phyloP scores from a whole-genome alignment of 1,140 invertebrate species.

The Cardiocondyla obscurior region DNA sequence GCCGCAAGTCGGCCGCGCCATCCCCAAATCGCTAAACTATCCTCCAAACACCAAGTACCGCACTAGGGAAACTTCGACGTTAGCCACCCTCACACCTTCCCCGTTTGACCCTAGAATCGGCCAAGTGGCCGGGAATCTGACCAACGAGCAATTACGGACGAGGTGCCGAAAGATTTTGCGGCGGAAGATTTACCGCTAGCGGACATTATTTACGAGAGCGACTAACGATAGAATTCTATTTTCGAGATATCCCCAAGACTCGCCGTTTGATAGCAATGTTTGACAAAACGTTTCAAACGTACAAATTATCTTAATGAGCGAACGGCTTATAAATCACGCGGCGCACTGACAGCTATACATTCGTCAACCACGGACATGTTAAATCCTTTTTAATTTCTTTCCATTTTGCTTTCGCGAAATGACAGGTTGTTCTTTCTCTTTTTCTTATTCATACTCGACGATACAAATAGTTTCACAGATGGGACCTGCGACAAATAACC shows the following conservation, averaged over 20 bases:
- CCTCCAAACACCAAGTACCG: conserved; percentile 78
- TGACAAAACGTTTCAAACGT: conserved; percentile 50
- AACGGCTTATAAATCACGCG: conserved; percentile 38
- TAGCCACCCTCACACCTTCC: conserved; percentile 65
- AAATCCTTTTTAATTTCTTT: conserved; percentile 37
- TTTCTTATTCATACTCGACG: conserved; percentile 31
- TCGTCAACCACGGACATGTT: conserved; percentile 15
- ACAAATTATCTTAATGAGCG: conserved; percentile 53
- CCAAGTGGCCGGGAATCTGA: conserved; percentile 69
- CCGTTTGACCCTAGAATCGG: conserved; percentile 69
- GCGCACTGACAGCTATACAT: conserved; percentile 39
- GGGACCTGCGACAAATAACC: conserved; percentile 1
- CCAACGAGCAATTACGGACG: conserved; percentile 65
- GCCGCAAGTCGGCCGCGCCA: conserved; percentile 77
- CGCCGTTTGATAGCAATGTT: conserved; percentile 44
- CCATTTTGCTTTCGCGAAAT: not conserved
- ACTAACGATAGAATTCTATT: conserved; percentile 44
- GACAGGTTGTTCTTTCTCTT: not conserved
- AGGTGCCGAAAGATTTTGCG: conserved; percentile 65
- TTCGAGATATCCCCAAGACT: conserved; percentile 12
- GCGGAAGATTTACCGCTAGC: conserved; percentile 48
- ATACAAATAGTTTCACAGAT: conserved; percentile 23
- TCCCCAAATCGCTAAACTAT: conserved; percentile 79
- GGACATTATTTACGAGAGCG: conserved; percentile 43
- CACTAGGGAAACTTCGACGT: conserved; percentile 75